These are phyloP conservation scores for honey bee (Apis mellifera) DNA, from an alignment of 1,140 invertebrate genomes.

Conservation along the genomic window Amel_HAv3.1 CM009939.2:1639501-1640000, in stretches of 20 bases:
- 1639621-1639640: constrained; percentile 99
- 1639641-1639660: constrained; percentile 99
- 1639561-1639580: constrained; percentile 50
- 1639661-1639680: constrained; percentile 90
- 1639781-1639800: neutral
- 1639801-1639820: neutral
- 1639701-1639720: neutral
- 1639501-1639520: neutral
- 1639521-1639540: neutral
- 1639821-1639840: neutral
- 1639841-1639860: neutral
- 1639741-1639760: neutral
- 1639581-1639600: constrained; percentile 86
- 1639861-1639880: neutral
- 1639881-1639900: neutral
- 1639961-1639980: constrained; percentile 9
- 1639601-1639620: constrained; percentile 98
- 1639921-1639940: neutral
- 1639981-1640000: constrained; percentile 25
- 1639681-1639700: neutral
- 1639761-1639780: neutral
- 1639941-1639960: neutral
- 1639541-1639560: neutral
- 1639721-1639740: constrained; percentile 16
- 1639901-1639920: neutral